Evolutionary conservation across 1,140 invertebrate genomes (phyloP).

Genomic region (Hycleus phaleratus): DNA sequence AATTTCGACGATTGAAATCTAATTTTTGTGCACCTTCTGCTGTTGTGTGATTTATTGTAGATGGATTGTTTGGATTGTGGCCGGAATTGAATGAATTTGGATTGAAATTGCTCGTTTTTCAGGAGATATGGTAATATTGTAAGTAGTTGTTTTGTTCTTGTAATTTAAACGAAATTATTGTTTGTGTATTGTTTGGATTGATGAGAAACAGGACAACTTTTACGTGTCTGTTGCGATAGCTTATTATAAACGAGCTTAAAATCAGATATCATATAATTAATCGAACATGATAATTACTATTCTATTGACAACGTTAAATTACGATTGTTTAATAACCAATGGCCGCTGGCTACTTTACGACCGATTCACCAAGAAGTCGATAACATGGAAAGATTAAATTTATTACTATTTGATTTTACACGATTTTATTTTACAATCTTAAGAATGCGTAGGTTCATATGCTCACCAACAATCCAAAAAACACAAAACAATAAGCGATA

Average conservation of each 20-base stretch:
- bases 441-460: slow-evolving; percentile 2
- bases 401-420: slow-evolving; percentile 15
- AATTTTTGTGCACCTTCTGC: too few species aligned
- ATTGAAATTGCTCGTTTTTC: slow-evolving; percentile 1
- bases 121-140: slow-evolving; percentile 40
- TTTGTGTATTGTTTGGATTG: background rate
- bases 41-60: too few species aligned
- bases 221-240: too few species aligned
- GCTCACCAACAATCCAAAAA: too few species aligned
- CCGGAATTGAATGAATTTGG: background rate
- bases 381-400: slow-evolving; percentile 14
- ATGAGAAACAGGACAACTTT: too few species aligned
- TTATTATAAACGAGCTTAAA: slow-evolving; percentile 19
- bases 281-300: slow-evolving; percentile 32
- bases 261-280: slow-evolving; percentile 33
- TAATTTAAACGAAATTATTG: background rate
- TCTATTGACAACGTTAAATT: slow-evolving; percentile 31
- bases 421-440: slow-evolving; percentile 11
- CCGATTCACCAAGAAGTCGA: slow-evolving; percentile 16
- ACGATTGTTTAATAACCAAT: slow-evolving; percentile 34
- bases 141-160: slow-evolving; percentile 23
- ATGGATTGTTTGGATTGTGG: background rate
- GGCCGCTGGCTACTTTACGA: slow-evolving; percentile 24
- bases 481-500: too few species aligned
- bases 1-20: background rate